Conservation (phyloP, 2,113 vertebrate species). For the Macaca nemestrina region DNA sequence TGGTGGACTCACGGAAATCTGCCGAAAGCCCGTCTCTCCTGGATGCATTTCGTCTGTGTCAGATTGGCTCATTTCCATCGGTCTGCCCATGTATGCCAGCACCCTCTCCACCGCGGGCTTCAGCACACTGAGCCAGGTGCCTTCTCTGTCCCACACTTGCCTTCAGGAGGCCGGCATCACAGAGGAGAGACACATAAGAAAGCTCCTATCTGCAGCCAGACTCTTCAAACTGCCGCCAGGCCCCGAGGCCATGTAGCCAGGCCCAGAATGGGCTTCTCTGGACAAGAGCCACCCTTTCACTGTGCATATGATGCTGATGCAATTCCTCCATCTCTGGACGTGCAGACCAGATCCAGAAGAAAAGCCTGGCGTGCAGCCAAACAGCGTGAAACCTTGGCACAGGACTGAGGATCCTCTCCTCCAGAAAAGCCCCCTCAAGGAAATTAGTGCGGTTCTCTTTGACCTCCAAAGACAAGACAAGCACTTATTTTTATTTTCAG, state of each 20-base stretch:
- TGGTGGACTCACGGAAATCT: constrained; percentile 95
- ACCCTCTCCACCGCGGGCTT: constrained; percentile 88
- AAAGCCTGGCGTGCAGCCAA: not conserved
- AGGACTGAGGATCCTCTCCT: constrained; percentile 19
- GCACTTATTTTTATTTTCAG: constrained; percentile 66
- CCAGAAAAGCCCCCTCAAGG: constrained; percentile 71
- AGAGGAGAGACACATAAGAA: constrained; percentile 91
- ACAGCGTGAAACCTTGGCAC: not conserved
- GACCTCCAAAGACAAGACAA: constrained; percentile 65
- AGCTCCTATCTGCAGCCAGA: constrained; percentile 91
- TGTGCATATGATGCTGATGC: constrained; percentile 69
- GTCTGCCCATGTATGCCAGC: constrained; percentile 93
- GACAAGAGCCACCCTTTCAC: constrained; percentile 75
- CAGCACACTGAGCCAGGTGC: constrained; percentile 90
- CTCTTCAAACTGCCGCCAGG: constrained; percentile 83
- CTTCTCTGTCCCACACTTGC: constrained; percentile 90
- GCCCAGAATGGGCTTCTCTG: constrained; percentile 13
- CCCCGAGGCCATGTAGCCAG: constrained; percentile 82
- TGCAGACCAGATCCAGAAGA: constrained; percentile 70
- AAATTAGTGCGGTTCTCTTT: constrained; percentile 64
- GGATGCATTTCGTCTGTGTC: constrained; percentile 88
- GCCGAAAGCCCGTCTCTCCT: constrained; percentile 90
- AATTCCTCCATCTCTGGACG: constrained; percentile 53
- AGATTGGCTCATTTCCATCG: constrained; percentile 95
- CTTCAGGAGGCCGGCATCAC: constrained; percentile 92